These are phyloP conservation scores for Zeugodacus cucurbitae DNA, from an alignment of 1,140 invertebrate species.

Conservation along the genomic window DNA sequence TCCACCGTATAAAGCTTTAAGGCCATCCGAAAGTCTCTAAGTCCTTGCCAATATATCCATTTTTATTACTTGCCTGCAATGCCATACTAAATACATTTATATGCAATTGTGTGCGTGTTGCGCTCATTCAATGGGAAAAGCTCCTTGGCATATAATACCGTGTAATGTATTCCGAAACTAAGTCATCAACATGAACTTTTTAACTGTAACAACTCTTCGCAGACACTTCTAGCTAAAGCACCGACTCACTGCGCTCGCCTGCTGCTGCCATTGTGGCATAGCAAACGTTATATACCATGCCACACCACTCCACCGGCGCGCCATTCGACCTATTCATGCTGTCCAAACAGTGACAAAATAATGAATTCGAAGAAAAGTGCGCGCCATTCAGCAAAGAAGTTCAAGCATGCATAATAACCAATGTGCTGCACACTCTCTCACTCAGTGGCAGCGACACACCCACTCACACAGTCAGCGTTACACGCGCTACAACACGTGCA, in stretches of 20 bases:
- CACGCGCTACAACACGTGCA: not conserved
- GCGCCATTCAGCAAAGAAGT: not conserved
- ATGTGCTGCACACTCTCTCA: not conserved
- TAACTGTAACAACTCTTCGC: slow-evolving; percentile 13
- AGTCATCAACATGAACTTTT: slow-evolving; percentile 19
- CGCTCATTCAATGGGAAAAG: not conserved
- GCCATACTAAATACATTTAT: not conserved
- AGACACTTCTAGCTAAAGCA: not conserved
- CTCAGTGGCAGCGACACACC: not conserved
- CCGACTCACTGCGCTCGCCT: not conserved
- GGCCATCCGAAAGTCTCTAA: too few species aligned
- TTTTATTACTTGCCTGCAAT: not conserved
- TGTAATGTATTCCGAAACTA: slow-evolving; percentile 12
- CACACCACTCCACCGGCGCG: not conserved
- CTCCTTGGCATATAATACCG: not conserved
- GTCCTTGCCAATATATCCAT: too few species aligned
- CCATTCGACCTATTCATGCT: not conserved
- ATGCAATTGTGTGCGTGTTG: not conserved
- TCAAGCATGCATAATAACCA: slow-evolving; percentile 26
- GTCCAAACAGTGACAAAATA: slow-evolving; percentile 20
- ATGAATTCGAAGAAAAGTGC: slow-evolving; percentile 9
- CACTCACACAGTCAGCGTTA: not conserved
- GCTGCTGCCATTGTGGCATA: not conserved
- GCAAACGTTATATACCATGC: not conserved
- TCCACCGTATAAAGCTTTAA: too few species aligned